Evolutionary conservation across 2,888 invertebrate species (phyloP), one percentile per base, ranked within the genome.

Genomic region (Acanthosepion lycidas): DNA sequence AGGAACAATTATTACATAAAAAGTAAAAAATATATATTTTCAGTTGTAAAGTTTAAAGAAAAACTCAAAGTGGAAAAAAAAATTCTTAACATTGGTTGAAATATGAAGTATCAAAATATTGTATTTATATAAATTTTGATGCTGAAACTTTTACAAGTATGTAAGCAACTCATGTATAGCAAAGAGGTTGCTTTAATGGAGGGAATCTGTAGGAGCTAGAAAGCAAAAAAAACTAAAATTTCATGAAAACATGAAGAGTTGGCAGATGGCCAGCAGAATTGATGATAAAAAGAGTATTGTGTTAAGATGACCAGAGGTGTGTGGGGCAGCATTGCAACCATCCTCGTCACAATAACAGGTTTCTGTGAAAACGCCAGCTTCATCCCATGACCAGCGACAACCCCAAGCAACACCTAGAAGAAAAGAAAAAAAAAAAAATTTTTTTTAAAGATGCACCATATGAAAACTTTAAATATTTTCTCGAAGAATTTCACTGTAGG

Each of bases 351-450:
- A 99, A 97, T 99, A 99, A 97, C 99, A 99, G 97, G 99, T 99
- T 97, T 99, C 99, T 99, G 99, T 99, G 97, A 99, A 99, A 0
- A 99, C 98, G 6, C 99, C 99, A 96, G 99, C 99, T 95, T 99
- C 98, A 96, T 99, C 97, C 98, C 94, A 99, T 42, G 99, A 99
- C 99, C 99, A 99, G 97, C 99, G 99, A 97, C 99, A 99, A 0
- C 99, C 99, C 94, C 99, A 99, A 0, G 99, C 99, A 97, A 99
- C 99, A 99, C 99, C 99, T 99, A 97, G n/a, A 97, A 97, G 96
- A 93, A 48, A 94, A 59, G 93, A 92, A 94, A 78, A 95, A 9
- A 92, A 55, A 59, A 78, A 5, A n/a, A 94, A 64, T 6, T 0
- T 93, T 28, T n/a, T 93, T 59, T 23, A 59, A 59, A 59, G 23